phyloP scores from a whole-genome alignment of 2,113 vertebrate genomes.

The Ia io region DNA sequence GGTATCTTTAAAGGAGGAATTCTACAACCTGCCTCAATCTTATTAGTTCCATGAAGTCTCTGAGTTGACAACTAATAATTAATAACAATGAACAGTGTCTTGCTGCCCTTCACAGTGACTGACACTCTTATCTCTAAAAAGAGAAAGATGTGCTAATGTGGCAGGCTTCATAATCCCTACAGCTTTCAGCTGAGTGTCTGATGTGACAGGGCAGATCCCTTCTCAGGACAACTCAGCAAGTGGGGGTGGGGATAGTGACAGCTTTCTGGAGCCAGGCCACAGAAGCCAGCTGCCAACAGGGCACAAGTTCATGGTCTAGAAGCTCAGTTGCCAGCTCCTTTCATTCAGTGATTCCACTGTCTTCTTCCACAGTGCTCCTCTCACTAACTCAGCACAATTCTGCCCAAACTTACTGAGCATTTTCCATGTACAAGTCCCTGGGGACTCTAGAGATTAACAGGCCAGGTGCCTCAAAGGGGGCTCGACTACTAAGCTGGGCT shows the following conservation, averaged over 20 bases:
- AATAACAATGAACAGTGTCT: conserved; percentile 84
- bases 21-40: conserved; percentile 76
- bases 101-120: conserved; percentile 80
- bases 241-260: conserved; percentile 17
- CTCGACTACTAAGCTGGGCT: neutral
- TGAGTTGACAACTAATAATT: conserved; percentile 84
- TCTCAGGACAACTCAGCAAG: neutral
- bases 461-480: neutral
- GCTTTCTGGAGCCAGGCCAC: neutral
- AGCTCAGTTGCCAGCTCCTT: neutral
- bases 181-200: conserved; percentile 75
- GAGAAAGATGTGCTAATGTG: conserved; percentile 80
- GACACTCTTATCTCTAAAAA: conserved; percentile 81
- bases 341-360: neutral
- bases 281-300: neutral
- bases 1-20: conserved; percentile 79
- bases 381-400: neutral
- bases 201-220: conserved; percentile 75
- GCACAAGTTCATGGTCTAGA: neutral
- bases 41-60: conserved; percentile 79
- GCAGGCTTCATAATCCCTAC: conserved; percentile 79
- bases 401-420: neutral
- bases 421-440: neutral
- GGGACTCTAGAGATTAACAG: neutral
- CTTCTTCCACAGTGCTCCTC: neutral